Base-by-base conservation (phyloP, 2,113 vertebrate genomes). In the Hemiprocne comata region DNA sequence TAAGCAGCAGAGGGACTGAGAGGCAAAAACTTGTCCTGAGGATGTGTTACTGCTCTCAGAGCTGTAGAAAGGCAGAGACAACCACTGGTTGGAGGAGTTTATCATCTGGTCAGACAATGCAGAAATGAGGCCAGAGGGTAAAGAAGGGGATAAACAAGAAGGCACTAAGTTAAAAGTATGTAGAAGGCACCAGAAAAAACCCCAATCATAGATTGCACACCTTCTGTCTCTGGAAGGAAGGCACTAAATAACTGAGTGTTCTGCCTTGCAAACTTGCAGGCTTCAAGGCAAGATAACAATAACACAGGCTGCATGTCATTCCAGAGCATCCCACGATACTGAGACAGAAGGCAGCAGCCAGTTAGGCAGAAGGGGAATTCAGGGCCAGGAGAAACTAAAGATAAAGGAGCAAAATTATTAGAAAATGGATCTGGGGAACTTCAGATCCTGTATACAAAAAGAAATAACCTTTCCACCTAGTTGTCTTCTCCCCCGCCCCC, bases 1-100 rank as follows among this genome's bases (percentile, higher is more conserved):
- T 6, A 23, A 42, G 58, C 17, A 7, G 72, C 36, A 25, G 25
- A 50, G 51, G 53, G 34, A 33, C 31, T 1, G 18, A 38, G 33
- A 24, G 57, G 38, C 31, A 50, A 17, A 62, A 53, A 3, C 8
- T 12, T 4, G 8, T 5, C 1, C 40, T 9, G 33, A 44, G 55
- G 75, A 55, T 15, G 17, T 0, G 1, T 24, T 11, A 7, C 25
- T 18, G 13, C 5, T 46, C 21, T 31, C 26, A 55, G 70, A 64
- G 48, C 25, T 3, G 0, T 2, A 19, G 34, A 36, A 21, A 9
- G 12, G 34, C 14, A 85, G 21, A 50, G 36, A 57, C 7, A 15
- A 17, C 1, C 1, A 2, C 14, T 4, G 3, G n/a, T 19, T 13
- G 0, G 1, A 36, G 0, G 1, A n/a, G 42, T 5, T 40, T 33